Conservation (phyloP, 1,140 invertebrate genomes). For the Zaprionus nigranus region DNA sequence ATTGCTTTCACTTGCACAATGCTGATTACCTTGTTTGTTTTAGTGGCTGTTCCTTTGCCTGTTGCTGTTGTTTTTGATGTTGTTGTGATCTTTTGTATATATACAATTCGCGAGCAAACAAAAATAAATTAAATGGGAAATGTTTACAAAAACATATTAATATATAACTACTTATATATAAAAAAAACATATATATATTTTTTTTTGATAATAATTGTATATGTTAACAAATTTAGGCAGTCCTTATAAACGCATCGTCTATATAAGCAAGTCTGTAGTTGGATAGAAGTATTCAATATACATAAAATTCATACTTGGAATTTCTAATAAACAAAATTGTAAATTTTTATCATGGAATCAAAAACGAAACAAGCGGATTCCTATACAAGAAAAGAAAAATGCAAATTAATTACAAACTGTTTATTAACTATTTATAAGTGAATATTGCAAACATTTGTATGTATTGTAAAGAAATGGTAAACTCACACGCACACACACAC, state of each 20-base stretch:
- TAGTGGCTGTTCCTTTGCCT: constrained; percentile 43
- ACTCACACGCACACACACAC: background rate
- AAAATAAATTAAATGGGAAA: constrained; percentile 59
- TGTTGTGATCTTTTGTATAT: constrained; percentile 68
- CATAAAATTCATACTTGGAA: constrained; percentile 41
- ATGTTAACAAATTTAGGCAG: constrained; percentile 53
- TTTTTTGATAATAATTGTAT: constrained; percentile 73
- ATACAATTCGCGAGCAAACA: constrained; percentile 46
- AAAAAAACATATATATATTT: constrained; percentile 44
- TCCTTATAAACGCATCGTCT: constrained; percentile 28
- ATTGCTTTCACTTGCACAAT: constrained; percentile 50
- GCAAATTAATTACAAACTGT: constrained; percentile 39
- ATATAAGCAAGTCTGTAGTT: constrained; percentile 39
- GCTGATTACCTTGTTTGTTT: constrained; percentile 55
- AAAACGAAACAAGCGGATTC: constrained; percentile 33
- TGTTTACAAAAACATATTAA: constrained; percentile 49
- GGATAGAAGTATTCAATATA: constrained; percentile 36
- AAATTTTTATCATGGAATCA: constrained; percentile 59
- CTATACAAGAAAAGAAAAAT: constrained; percentile 33
- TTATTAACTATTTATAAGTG: constrained; percentile 78
- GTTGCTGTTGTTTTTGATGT: constrained; percentile 29
- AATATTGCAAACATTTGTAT: constrained; percentile 54
- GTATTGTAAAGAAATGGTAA: constrained; percentile 47
- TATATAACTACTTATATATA: constrained; percentile 53
- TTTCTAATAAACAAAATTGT: constrained; percentile 52